phyloP scores from a whole-genome alignment of 1,140 invertebrate species.

The Plectrocnemia conspersa region DNA sequence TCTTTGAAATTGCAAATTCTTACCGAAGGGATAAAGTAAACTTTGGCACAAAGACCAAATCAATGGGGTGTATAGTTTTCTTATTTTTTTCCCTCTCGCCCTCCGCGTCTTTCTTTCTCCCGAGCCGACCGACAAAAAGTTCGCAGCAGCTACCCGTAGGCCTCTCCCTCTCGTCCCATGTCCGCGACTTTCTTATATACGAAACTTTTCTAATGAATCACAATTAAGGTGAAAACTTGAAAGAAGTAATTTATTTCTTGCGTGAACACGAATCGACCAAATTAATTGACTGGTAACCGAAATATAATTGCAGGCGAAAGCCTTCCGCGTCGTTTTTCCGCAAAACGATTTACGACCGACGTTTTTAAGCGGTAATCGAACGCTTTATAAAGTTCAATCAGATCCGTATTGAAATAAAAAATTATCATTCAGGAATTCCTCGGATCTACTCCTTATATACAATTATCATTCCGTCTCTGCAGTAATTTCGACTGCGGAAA shows the following conservation, averaged over 20 bases:
- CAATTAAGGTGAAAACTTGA: constrained; percentile 23
- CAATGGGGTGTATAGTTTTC: constrained; percentile 6
- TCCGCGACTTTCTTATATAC: constrained; percentile 16
- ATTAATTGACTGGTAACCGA: constrained; percentile 26
- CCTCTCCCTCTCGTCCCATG: constrained; percentile 11
- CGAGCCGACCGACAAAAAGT: constrained; percentile 10
- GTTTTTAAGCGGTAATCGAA: no score
- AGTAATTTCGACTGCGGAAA: constrained; percentile 6
- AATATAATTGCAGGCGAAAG: constrained; percentile 17
- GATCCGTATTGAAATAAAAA: no score
- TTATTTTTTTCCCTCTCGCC: no score
- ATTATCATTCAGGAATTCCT: no score
- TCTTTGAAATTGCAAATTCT: constrained; percentile 3
- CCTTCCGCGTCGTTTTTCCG: not conserved
- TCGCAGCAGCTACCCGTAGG: no score
- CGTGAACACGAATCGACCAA: constrained; percentile 24
- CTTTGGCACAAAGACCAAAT: constrained; percentile 7
- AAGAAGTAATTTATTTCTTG: constrained; percentile 26
- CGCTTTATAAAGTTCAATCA: no score
- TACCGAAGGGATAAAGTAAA: not conserved
- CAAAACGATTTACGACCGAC: no score
- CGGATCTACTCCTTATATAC: not conserved
- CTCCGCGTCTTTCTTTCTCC: constrained; percentile 7
- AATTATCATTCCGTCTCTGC: not conserved
- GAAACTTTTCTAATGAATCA: constrained; percentile 24